Conservation (phyloP, 2,888 invertebrate species). For the Stenoptilia bipunctidactyla region DNA sequence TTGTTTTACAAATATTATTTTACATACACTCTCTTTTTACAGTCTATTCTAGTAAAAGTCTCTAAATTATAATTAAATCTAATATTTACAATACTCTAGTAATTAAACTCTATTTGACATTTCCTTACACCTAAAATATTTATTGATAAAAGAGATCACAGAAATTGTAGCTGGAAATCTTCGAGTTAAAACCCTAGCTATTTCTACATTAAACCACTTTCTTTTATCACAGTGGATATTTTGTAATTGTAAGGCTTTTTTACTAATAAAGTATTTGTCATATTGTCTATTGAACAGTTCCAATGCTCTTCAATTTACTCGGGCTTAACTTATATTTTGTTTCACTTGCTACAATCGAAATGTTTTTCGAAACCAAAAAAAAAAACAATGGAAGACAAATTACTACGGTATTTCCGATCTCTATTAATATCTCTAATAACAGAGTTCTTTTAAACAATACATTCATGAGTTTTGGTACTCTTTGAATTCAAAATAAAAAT, state of each 20-base stretch:
- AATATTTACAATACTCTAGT: constrained; percentile 44
- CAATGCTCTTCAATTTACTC: background rate
- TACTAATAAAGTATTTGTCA: constrained; percentile 33
- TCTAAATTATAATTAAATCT: constrained; percentile 35
- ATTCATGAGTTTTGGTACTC: constrained; percentile 29
- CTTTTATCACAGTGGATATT: constrained; percentile 64
- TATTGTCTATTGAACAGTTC: constrained; percentile 41
- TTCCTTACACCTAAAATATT: constrained; percentile 37
- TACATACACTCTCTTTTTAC: constrained; percentile 64
- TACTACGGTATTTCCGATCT: constrained; percentile 1
- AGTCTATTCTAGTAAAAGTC: constrained; percentile 33
- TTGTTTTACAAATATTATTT: constrained; percentile 60
- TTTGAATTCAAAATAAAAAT: constrained; percentile 38
- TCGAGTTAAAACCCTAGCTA: constrained; percentile 59
- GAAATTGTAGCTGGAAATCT: constrained; percentile 73
- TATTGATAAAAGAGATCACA: constrained; percentile 71
- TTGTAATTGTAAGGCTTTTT: constrained; percentile 52
- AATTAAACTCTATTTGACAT: constrained; percentile 43
- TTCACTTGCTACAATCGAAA: constrained; percentile 60
- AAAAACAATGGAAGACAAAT: constrained; percentile 60
- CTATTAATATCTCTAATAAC: constrained; percentile 1
- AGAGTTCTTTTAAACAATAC: background rate
- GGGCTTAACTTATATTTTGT: background rate
- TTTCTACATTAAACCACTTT: constrained; percentile 58
- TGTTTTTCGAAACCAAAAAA: constrained; percentile 45